Conservation (phyloP, 2,888 invertebrate genomes). For the Platypus cylindrus region DNA sequence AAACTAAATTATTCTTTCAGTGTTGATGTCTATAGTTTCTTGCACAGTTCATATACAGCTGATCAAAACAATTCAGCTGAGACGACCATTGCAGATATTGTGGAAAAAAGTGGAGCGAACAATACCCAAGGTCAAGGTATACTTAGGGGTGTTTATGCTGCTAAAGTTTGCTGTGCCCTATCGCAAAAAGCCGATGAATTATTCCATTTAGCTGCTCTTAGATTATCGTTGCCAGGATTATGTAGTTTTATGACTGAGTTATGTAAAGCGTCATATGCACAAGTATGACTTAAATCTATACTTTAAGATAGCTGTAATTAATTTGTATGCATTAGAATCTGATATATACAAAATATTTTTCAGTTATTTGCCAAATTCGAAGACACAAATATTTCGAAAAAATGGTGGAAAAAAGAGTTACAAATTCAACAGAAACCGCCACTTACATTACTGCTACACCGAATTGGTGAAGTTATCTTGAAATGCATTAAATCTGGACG, state of each 20-base stretch:
- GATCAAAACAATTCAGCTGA: slow-evolving; percentile 43
- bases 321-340: not conserved
- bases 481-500: slow-evolving; percentile 76
- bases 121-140: slow-evolving; percentile 39
- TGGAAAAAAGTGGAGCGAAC: slow-evolving; percentile 43
- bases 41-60: slow-evolving; percentile 42
- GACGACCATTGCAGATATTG: slow-evolving; percentile 60
- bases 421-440: slow-evolving; percentile 36
- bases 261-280: slow-evolving; percentile 73
- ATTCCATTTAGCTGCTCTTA: slow-evolving; percentile 79
- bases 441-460: slow-evolving; percentile 55
- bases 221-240: slow-evolving; percentile 73
- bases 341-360: not conserved
- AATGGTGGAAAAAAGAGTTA: slow-evolving; percentile 34
- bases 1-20: no score
- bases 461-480: slow-evolving; percentile 79
- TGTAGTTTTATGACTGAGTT: slow-evolving; percentile 71
- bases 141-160: slow-evolving; percentile 65
- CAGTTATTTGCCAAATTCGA: slow-evolving; percentile 33
- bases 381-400: slow-evolving; percentile 36
- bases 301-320: no score
- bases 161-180: slow-evolving; percentile 79
- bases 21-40: slow-evolving; percentile 74
- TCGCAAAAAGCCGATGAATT: slow-evolving; percentile 84
- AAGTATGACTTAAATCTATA: slow-evolving; percentile 36